Percentiles rank a stretch among this genome's conserved stretches.
Conservation (phyloP, 2,888 invertebrate species). For the Cistogaster globosa region DNA sequence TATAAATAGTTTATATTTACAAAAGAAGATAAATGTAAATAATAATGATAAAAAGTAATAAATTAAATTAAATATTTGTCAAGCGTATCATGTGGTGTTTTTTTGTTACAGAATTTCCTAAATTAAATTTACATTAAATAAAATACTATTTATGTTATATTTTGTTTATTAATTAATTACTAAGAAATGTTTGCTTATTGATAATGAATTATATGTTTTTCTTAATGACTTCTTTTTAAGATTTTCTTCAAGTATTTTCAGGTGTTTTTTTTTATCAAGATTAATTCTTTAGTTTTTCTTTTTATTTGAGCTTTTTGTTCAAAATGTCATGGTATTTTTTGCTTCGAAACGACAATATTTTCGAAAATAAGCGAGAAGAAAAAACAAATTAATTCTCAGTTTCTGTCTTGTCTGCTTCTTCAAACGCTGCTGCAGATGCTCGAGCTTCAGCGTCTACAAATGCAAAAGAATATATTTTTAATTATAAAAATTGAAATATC, state of each 20-base stretch:
- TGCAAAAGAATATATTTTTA: neutral
- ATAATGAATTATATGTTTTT: conserved; percentile 4
- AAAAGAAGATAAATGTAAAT: conserved; percentile 29
- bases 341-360: conserved; percentile 18
- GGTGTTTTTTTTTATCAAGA: neutral
- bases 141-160: neutral
- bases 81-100: conserved; percentile 70
- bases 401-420: conserved; percentile 58
- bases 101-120: conserved; percentile 35
- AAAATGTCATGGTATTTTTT: conserved; percentile 26
- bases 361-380: neutral
- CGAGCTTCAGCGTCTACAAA: conserved; percentile 75
- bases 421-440: conserved; percentile 62
- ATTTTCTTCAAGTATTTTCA: conserved; percentile 1
- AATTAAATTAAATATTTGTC: conserved; percentile 51
- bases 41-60: conserved; percentile 30
- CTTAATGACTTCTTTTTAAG: conserved; percentile 4
- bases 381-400: conserved; percentile 50
- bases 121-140: neutral
- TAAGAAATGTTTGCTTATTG: conserved; percentile 25
- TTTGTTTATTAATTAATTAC: neutral
- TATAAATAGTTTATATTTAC: conserved; percentile 45
- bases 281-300: conserved; percentile 17
- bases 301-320: conserved; percentile 48
- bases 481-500: too few species aligned